Evolutionary conservation across 2,113 vertebrate genomes (phyloP), one percentile per base, ranked within the genome.

Genomic region (Serinus canaria): DNA sequence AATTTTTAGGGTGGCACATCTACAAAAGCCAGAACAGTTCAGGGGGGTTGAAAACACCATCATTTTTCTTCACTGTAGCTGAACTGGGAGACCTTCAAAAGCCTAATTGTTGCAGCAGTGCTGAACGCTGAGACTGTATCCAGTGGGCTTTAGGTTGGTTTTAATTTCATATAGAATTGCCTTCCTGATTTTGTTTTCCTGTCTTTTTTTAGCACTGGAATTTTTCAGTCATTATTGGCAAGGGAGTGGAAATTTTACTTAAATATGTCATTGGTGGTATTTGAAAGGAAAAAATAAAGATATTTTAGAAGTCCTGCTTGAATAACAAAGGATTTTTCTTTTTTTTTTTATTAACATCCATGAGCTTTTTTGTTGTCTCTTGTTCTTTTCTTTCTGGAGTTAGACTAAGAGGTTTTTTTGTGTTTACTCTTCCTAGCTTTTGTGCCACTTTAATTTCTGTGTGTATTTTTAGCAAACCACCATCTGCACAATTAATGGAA

Each of bases 361-460:
- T 73, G 52, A 77, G 33, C 7, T 77, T 91, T 91, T 95, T 76
- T 73, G 33, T 83, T 90, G 28, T 64, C 21, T 76, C 62, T 62
- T 76, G 14, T 56, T 92, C 35, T 28, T 87, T 94, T 91, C 39
- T 52, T 69, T 73, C 74, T 83, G 27, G 15, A 66, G 55, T 90
- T 66, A 28, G 9, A 66, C 18, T 13, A 47, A 66, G 56, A 80
- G 31, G 10, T 15, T 22, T 49, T 83, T 82, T 74, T 85, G 28
- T 91, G 70, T 87, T 96, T 95, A 82, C 53, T 69, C 84, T 80
- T 59, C 55, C 4, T 66, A 91, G n/a, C 27, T 85, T 92, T 91
- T 83, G 37, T 87, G 53, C 19, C 66, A 59, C 62, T 89, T 91
- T 76, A 84, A 72, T 90, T 95, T 93, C 58, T 90, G 25, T 63